phyloP scores from a whole-genome alignment of 2,113 vertebrate species.

The Notarius quadriscutis region DNA sequence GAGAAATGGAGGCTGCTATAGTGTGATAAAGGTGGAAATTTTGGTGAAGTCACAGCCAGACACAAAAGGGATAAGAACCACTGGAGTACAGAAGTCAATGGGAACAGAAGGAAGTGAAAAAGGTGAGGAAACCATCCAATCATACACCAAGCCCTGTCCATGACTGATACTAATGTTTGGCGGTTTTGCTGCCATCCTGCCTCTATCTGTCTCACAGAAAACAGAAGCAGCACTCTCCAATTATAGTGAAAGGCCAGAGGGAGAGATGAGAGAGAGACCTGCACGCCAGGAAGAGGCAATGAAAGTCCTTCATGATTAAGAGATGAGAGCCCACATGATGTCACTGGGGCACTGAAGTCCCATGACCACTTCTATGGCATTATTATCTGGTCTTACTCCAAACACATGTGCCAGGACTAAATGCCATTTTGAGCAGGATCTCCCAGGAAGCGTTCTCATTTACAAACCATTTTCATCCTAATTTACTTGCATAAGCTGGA shows the following conservation, averaged over 20 bases:
- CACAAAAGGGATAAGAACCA: background rate
- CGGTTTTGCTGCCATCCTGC: conserved; percentile 28
- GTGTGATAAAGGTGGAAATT: background rate
- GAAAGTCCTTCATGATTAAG: conserved; percentile 35
- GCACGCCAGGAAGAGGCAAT: background rate
- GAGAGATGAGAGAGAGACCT: conserved; percentile 5
- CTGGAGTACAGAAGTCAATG: background rate
- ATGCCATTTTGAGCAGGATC: background rate
- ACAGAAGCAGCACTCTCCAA: conserved; percentile 20
- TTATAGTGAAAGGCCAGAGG: conserved; percentile 28
- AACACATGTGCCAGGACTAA: background rate
- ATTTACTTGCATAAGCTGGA: background rate
- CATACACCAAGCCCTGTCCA: background rate
- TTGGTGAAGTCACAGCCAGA: background rate
- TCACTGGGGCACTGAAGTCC: background rate
- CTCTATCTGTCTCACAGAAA: conserved; percentile 16
- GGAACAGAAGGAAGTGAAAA: background rate
- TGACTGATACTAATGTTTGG: conserved; percentile 14
- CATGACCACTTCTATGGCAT: conserved; percentile 20
- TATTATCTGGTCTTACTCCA: conserved; percentile 12
- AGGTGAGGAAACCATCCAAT: background rate
- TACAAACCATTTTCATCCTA: background rate
- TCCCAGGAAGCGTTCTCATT: conserved; percentile 19
- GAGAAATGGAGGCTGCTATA: background rate
- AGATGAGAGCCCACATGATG: conserved; percentile 27